These are phyloP conservation scores for Drosophila quadrilineata DNA, from an alignment of 1,140 invertebrate species.

Conservation along the genomic window DNA sequence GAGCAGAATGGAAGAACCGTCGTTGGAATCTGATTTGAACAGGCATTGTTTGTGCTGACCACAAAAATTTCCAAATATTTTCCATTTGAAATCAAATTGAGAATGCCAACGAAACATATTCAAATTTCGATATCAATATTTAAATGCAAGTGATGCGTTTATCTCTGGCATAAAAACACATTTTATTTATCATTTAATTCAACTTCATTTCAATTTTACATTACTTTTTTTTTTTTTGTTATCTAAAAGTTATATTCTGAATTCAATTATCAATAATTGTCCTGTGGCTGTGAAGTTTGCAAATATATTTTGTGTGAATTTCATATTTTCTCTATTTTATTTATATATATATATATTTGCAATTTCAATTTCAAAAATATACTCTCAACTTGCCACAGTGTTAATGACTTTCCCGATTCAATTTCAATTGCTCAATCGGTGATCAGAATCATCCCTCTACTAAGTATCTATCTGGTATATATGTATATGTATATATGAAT, in stretches of 20 bases:
- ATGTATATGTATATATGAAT: constrained; percentile 24
- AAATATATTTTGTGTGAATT: neutral
- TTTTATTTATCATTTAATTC: neutral
- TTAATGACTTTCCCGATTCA: too few relatives aligned
- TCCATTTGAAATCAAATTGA: neutral
- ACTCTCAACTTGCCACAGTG: too few relatives aligned
- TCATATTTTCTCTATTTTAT: neutral
- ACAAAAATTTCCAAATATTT: constrained; percentile 14
- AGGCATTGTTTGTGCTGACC: constrained; percentile 18
- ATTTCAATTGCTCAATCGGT: constrained; percentile 22
- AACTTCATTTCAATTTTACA: neutral
- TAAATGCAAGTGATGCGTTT: neutral
- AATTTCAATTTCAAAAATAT: too few relatives aligned
- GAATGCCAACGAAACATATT: neutral
- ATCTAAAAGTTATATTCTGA: neutral
- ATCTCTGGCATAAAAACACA: neutral
- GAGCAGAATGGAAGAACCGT: neutral
- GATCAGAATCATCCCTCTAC: constrained; percentile 21
- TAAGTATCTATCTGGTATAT: neutral
- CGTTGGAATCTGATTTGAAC: constrained; percentile 31
- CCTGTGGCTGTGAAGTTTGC: neutral
- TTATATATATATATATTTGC: too few relatives aligned
- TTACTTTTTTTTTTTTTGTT: neutral
- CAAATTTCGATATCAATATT: neutral
- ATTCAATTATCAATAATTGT: neutral